phyloP scores from a whole-genome alignment of 2,797 vertebrate species.

The Rhyacichthys aspro region DNA sequence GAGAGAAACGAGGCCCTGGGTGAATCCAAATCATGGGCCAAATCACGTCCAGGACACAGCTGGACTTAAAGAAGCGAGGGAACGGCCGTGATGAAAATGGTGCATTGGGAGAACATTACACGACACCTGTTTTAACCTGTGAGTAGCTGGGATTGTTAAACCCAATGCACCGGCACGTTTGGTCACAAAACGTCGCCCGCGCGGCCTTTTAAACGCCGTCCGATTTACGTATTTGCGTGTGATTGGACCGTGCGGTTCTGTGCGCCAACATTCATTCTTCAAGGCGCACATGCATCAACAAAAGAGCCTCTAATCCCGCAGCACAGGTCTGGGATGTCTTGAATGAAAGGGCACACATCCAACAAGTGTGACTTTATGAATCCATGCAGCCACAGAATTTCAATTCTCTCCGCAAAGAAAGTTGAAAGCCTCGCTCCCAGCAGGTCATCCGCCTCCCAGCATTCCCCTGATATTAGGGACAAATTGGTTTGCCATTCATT shows the following conservation, averaged over 20 bases:
- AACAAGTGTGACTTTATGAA: conserved; percentile 74
- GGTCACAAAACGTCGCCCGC: not conserved
- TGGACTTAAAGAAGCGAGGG: conserved; percentile 2
- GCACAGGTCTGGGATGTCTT: conserved; percentile 25
- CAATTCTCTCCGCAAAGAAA: conserved; percentile 70
- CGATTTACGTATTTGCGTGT: conserved; percentile 9
- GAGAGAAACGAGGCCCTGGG: conserved; percentile 67
- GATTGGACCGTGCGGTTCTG: conserved; percentile 36
- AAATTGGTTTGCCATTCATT: conserved; percentile 91
- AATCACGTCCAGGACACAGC: conserved; percentile 61
- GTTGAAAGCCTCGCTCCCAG: conserved; percentile 66
- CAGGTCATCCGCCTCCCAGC: conserved; percentile 73
- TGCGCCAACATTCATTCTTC: conserved; percentile 57
- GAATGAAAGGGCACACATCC: conserved; percentile 57
- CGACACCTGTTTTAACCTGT: conserved; percentile 61
- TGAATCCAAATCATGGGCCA: conserved; percentile 78
- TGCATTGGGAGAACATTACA: conserved; percentile 33
- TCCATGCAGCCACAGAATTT: conserved; percentile 66
- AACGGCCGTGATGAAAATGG: conserved; percentile 56
- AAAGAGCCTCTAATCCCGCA: conserved; percentile 47
- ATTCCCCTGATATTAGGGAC: conserved; percentile 87
- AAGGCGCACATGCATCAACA: conserved; percentile 58
- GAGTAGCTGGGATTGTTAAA: conserved; percentile 4
- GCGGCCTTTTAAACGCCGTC: conserved; percentile 1
- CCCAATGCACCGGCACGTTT: conserved; percentile 13